Percentiles rank a stretch among this genome's conserved stretches.
These are phyloP conservation scores for Plutomurus gul DNA, from an alignment of 1,140 invertebrate species.

Conservation along the genomic window DNA sequence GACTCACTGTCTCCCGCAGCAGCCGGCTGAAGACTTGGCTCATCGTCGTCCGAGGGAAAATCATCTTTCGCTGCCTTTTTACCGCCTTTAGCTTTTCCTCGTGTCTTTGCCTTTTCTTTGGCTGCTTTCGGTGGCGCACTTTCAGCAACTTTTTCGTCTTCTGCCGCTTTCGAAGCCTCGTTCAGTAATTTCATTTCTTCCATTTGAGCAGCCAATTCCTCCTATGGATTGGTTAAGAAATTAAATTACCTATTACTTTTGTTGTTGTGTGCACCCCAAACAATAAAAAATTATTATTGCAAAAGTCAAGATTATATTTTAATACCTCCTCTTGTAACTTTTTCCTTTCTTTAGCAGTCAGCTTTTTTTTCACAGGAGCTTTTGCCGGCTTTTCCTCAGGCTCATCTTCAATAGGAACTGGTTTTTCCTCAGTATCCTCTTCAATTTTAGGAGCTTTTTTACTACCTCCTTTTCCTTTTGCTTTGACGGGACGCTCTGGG, in stretches of 20 bases:
- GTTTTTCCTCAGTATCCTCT: neutral
- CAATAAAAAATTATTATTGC: neutral
- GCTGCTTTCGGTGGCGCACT: neutral
- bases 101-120: constrained; percentile 12
- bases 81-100: neutral
- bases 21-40: neutral
- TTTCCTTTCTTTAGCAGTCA: constrained; percentile 49
- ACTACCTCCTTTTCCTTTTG: constrained; percentile 47
- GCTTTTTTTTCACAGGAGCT: constrained; percentile 37
- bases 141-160: constrained; percentile 46
- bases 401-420: constrained; percentile 54
- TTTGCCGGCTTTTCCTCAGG: constrained; percentile 51
- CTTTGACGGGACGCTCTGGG: neutral
- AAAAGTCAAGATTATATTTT: constrained; percentile 49
- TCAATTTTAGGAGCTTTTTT: constrained; percentile 50
- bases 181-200: constrained; percentile 35
- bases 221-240: constrained; percentile 48
- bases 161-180: neutral
- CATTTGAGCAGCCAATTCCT: constrained; percentile 57
- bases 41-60: neutral
- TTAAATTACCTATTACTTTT: too few species aligned
- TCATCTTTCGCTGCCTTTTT: neutral
- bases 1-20: constrained; percentile 39
- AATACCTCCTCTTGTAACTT: constrained; percentile 48
- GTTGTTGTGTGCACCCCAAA: too few species aligned